A percentile compares a stretch with the other conserved stretches of the same genome.
phyloP scores from a whole-genome alignment of 1,140 invertebrate genomes.

The Lordiphosa stackelbergi region DNA sequence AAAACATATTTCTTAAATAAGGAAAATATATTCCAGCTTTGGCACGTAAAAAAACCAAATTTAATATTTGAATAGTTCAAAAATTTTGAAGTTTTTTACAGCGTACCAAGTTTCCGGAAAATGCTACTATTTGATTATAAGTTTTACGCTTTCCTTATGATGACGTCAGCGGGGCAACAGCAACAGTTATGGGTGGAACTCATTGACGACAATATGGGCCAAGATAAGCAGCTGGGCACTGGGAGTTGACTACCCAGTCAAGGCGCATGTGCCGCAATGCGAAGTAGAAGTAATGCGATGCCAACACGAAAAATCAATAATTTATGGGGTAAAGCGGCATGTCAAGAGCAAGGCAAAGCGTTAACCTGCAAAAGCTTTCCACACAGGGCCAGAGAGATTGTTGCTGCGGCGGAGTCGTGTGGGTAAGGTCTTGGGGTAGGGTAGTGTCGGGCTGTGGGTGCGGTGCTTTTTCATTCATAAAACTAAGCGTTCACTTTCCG shows the following conservation, averaged over 20 bases:
- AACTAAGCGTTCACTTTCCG: conserved; percentile 48
- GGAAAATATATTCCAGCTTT: no score
- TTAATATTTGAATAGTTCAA: no score
- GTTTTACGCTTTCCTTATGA: not conserved
- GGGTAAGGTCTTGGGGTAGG: not conserved
- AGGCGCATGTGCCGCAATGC: conserved; percentile 54
- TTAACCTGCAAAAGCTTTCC: conserved; percentile 35
- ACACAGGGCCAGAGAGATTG: no score
- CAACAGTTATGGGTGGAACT: conserved; percentile 46
- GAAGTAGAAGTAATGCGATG: not conserved
- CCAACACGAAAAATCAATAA: conserved; percentile 59
- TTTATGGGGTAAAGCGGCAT: conserved; percentile 61
- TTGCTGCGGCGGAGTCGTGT: no score
- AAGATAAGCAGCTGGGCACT: conserved; percentile 42
- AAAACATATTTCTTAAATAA: no score
- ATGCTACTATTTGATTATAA: not conserved
- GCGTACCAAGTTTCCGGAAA: no score
- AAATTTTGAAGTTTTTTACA: no score
- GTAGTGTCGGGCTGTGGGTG: conserved; percentile 7
- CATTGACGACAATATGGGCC: conserved; percentile 54
- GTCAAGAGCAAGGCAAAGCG: conserved; percentile 75
- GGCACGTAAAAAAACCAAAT: no score
- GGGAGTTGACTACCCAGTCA: not conserved
- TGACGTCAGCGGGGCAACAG: conserved; percentile 37
- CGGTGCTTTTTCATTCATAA: conserved; percentile 64